These are phyloP conservation scores for Sardinella longiceps DNA, from an alignment of 2,797 vertebrate genomes.

Conservation along the genomic window DNA sequence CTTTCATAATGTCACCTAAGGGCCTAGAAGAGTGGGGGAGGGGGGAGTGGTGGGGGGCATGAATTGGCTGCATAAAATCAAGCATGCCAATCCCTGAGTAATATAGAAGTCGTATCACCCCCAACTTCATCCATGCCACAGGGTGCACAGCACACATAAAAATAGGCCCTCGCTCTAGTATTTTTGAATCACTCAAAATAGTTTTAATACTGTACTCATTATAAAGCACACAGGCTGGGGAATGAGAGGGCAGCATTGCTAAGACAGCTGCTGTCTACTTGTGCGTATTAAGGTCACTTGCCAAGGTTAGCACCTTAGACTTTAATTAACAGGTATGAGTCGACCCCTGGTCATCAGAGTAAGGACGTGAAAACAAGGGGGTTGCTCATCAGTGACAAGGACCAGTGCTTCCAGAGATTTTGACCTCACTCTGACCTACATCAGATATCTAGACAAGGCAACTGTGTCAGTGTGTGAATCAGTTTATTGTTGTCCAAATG, in stretches of 20 bases:
- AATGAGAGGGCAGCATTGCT: background rate
- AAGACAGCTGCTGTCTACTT: conserved; percentile 32
- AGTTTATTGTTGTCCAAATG: background rate
- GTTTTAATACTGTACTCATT: conserved; percentile 33
- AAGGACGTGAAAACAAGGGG: background rate
- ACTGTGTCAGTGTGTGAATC: background rate
- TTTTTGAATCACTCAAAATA: conserved; percentile 48
- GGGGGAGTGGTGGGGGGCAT: background rate
- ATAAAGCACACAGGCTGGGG: conserved; percentile 5
- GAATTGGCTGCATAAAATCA: background rate
- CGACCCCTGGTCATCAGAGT: background rate
- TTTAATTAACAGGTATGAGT: conserved; percentile 3
- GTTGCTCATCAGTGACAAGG: background rate
- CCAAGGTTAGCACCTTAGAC: conserved; percentile 6
- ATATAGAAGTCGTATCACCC: background rate
- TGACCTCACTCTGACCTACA: background rate
- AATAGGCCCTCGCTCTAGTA: conserved; percentile 52
- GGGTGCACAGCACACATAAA: conserved; percentile 31
- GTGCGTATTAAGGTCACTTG: background rate
- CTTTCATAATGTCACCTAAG: conserved; percentile 1
- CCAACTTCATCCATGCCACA: background rate
- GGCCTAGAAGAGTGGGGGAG: background rate
- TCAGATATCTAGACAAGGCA: background rate
- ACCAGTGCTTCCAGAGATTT: background rate
- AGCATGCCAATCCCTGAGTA: too few relatives aligned